Base-by-base conservation (phyloP, 2,797 vertebrate species). In the Mycteria americana region DNA sequence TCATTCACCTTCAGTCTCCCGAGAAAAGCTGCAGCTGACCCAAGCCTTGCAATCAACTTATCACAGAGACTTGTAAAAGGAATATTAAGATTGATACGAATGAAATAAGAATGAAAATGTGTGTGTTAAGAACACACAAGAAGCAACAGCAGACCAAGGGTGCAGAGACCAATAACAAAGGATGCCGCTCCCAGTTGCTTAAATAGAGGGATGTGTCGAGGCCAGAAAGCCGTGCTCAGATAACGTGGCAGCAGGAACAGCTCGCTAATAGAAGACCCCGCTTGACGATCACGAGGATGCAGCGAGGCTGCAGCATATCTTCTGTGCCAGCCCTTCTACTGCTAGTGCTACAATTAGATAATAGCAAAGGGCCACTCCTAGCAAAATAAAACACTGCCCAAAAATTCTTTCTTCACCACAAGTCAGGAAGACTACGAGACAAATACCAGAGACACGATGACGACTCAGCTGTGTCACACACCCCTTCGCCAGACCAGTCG, bases 171-270 rank as follows among this genome's bases (percentile, higher is more conserved):
- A 0, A 5, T 23, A 51, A 18, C 30, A 41, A 80, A 73, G 45
- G 17, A 41, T 4, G 16, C 45, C 2, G 9, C 53, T 64, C 21
- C 35, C 41, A 4, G 13, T 3, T n/a, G 18, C 6, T 54, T 19
- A 14, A 48, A n/a, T 1, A 6, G 39, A 16, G 35, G 25, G 33
- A 13, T 1, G 43, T 2, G 48, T 2, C 1, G 6, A 39, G 39
- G 35, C 5, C 45, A 18, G 19, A 57, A 45, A 43, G 25, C 45
- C 4, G 0, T 0, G 7, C 72, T 54, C 1, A 0, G 67, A 1
- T 14, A 6, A 0, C 2, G 14, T 27, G 14, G 43, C 30, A 13
- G 59, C 51, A 31, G 35, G 56, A 27, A 23, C 24, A n/a, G 59
- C 64, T 53, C 8, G 1, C 30, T 22, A 17, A 60, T 7, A 41